Evolutionary conservation across 2,113 vertebrate genomes (phyloP).

Genomic region (Porphyrio hochstetteri): DNA sequence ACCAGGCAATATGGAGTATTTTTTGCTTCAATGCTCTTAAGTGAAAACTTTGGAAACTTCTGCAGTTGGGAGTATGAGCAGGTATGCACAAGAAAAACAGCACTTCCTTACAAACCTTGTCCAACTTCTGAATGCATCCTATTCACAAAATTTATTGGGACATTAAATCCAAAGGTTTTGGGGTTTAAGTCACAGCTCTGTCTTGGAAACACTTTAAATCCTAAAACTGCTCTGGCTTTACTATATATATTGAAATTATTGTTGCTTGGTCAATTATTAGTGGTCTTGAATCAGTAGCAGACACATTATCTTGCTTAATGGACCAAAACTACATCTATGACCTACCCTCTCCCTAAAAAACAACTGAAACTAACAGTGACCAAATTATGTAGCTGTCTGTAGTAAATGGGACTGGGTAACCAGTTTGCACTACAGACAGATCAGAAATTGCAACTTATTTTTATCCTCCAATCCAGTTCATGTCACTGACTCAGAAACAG

Average conservation of each 20-base stretch:
- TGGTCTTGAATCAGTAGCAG: not conserved
- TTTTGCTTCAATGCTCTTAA: not conserved
- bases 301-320: not conserved
- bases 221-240: not conserved
- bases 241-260: not conserved
- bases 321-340: not conserved
- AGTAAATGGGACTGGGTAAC: not conserved
- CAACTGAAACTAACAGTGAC: not conserved
- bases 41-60: not conserved
- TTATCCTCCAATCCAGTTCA: not conserved
- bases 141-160: not conserved
- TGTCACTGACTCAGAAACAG: not conserved
- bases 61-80: not conserved
- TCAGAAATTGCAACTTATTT: not conserved
- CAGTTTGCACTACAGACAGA: not conserved
- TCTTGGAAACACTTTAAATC: not conserved
- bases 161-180: not conserved
- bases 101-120: not conserved
- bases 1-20: not conserved
- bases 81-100: not conserved
- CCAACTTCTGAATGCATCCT: constrained; percentile 3
- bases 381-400: not conserved
- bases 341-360: not conserved
- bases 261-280: not conserved
- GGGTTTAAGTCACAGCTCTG: not conserved